Conservation (phyloP, 1,140 invertebrate species). For the Lepidotrigona ventralis region DNA sequence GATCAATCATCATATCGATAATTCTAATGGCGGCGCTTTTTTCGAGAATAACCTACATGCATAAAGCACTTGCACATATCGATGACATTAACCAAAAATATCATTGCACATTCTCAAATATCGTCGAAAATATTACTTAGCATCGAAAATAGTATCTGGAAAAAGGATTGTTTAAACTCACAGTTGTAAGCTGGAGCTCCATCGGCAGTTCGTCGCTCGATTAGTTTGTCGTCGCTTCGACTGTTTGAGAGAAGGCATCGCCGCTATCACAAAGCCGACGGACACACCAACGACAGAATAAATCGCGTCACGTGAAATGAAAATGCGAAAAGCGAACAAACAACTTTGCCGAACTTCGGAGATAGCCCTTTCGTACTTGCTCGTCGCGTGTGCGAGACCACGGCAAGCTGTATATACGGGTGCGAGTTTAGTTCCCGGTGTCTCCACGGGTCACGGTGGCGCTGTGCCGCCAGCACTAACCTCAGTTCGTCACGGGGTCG, state of each 20-base stretch:
- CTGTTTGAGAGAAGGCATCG: neutral
- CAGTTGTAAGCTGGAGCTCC: no score
- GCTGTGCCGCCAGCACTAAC: constrained; percentile 71
- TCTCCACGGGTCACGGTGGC: constrained; percentile 78
- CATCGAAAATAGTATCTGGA: no score
- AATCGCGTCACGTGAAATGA: constrained; percentile 16
- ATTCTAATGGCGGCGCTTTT: neutral
- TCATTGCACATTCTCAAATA: neutral
- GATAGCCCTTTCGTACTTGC: constrained; percentile 5
- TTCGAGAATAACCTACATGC: neutral
- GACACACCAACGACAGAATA: constrained; percentile 1
- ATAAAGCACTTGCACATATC: neutral
- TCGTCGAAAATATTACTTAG: neutral
- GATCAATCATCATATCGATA: neutral
- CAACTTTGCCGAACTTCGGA: constrained; percentile 19
- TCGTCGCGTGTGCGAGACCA: constrained; percentile 45
- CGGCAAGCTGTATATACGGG: constrained; percentile 49
- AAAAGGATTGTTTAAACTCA: neutral
- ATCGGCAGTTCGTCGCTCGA: neutral
- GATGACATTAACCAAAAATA: neutral
- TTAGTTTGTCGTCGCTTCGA: neutral
- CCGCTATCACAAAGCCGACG: neutral
- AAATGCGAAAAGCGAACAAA: constrained; percentile 37
- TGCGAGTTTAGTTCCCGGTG: constrained; percentile 71
- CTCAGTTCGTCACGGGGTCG: constrained; percentile 78